Conservation (phyloP, 37 sponge, comb jelly and placozoan genomes). For the Hormiphora californensis region DNA sequence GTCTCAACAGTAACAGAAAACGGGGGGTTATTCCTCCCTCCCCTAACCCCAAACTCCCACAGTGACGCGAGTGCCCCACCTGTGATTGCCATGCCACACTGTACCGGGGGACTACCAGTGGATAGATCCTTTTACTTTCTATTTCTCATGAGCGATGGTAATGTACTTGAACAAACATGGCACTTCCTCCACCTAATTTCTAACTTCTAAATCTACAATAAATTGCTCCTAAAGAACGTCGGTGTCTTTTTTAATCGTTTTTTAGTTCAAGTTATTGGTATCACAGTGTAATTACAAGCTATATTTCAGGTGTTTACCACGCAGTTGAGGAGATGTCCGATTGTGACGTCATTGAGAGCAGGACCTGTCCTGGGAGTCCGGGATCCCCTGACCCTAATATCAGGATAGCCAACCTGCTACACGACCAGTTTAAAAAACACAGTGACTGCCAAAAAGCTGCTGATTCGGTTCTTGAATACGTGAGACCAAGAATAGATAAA, state of each 20-base stretch:
- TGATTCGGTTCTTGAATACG: conserved; percentile 9
- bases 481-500: no score
- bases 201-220: no score
- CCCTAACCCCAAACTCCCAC: background rate
- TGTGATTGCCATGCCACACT: conserved; percentile 6
- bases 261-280: no score
- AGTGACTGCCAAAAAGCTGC: conserved; percentile 38
- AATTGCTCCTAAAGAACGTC: no score
- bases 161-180: background rate
- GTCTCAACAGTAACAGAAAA: no score
- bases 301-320: conserved; percentile 8
- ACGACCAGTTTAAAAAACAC: conserved; percentile 22
- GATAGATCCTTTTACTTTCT: conserved; percentile 40
- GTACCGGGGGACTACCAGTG: background rate
- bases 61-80: conserved; percentile 11
- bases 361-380: no score
- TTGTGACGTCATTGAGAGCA: background rate
- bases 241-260: no score
- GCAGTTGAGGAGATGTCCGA: conserved; percentile 49
- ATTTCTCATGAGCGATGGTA: conserved; percentile 49
- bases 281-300: no score
- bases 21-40: no score
- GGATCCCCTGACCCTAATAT: conserved; percentile 49
- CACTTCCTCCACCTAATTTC: background rate
- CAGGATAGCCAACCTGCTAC: conserved; percentile 30